Base-by-base conservation (phyloP, 2,797 vertebrate species). In the Acanthurus leucopareius region DNA sequence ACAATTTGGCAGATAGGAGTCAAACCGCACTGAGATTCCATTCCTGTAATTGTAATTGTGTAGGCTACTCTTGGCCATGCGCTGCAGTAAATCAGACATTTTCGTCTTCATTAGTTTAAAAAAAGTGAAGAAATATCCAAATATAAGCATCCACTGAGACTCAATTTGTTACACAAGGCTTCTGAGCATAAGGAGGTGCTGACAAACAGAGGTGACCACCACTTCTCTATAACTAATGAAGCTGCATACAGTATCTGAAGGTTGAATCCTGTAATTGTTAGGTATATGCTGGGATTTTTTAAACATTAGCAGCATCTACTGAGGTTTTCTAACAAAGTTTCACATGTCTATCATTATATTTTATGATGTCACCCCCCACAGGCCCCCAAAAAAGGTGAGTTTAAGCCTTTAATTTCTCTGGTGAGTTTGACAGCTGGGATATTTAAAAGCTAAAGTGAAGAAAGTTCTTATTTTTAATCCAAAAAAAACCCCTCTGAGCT, bases 171-270 rank as follows among this genome's bases (percentile, higher is more conserved):
- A 48, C 56, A 40, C 15, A 9, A 54, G 10, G 15, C 42, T 56
- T 51, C 20, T 17, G 3, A 51, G 56, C 35, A 52, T 20, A 52
- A 57, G 19, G 14, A 28, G 22, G 51, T 54, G 69, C 44, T 65
- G 66, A 58, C 52, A 64, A 69, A 42, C 42, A 58, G 19, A 79
- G 56, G 42, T 60, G 42, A 64, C 56, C 72, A 71, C 62, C 54
- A 25, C 19, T 63, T 58, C 51, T 58, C 40, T n/a, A 32, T n/a
- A n/a, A 47, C 28, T 56, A 19, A 64, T 60, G 25, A 66, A 22
- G 63, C 69, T 2, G 52, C 19, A 72, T 48, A 70, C 60, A 45
- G 61, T 65, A 80, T 73, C 74, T 25, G 59, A 52, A 48, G 38
- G 42, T 60, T 54, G 44, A 58, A 63, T 47, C 65, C 60, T 79